Evolutionary conservation across 2,113 vertebrate species (phyloP).

Genomic region (Nicator chloris): DNA sequence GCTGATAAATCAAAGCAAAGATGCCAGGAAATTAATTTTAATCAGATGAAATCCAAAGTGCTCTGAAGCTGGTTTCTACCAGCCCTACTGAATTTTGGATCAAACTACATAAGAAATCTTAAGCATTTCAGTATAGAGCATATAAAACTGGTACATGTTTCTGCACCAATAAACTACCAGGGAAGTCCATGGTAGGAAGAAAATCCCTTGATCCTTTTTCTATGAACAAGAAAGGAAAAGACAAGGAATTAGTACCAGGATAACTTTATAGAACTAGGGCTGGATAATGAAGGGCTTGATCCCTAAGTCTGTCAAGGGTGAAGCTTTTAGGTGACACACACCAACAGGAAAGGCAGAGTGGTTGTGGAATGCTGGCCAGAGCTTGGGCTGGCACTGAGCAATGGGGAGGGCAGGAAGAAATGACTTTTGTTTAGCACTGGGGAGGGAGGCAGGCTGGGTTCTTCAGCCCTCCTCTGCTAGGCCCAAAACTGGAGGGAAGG

Average conservation of each 20-base stretch:
- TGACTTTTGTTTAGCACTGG: neutral
- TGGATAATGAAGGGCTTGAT: neutral
- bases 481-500: neutral
- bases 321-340: neutral
- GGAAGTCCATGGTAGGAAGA: neutral
- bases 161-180: neutral
- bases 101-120: neutral
- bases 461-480: neutral
- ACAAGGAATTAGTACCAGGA: neutral
- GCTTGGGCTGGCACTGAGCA: neutral
- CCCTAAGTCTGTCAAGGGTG: neutral
- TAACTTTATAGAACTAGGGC: neutral
- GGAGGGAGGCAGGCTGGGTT: neutral
- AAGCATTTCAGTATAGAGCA: neutral
- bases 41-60: neutral
- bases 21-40: neutral
- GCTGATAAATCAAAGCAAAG: neutral
- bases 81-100: neutral
- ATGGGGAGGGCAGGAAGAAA: neutral
- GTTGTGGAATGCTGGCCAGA: neutral
- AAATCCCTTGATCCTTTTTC: neutral
- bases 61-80: neutral
- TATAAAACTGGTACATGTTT: neutral
- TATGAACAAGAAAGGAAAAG: neutral
- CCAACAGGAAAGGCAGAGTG: neutral